phyloP scores from a whole-genome alignment of 2,888 invertebrate species.

The Alcis repandata region DNA sequence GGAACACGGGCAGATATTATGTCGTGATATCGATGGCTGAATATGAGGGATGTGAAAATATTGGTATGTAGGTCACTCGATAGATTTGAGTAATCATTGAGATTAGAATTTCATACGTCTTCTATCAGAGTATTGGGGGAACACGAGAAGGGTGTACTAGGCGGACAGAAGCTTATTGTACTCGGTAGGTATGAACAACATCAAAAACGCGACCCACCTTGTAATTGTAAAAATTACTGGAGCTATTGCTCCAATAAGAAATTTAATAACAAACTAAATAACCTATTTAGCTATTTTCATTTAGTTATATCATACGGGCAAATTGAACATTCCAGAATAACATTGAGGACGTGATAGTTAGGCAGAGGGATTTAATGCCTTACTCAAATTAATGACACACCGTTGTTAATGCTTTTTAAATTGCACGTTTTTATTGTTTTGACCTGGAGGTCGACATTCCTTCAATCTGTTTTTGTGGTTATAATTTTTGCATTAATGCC shows the following conservation, averaged over 20 bases:
- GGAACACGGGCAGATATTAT: conserved; percentile 49
- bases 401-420: conserved; percentile 20
- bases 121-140: too few relatives aligned
- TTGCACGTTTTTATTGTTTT: conserved; percentile 22
- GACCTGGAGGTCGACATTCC: conserved; percentile 24
- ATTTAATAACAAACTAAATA: too few relatives aligned
- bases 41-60: background rate
- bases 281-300: too few relatives aligned
- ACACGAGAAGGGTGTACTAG: too few relatives aligned
- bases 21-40: conserved; percentile 16
- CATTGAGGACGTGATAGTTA: conserved; percentile 41
- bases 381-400: conserved; percentile 17
- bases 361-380: conserved; percentile 11
- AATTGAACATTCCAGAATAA: conserved; percentile 19
- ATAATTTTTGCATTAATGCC: conserved; percentile 15
- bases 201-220: too few relatives aligned
- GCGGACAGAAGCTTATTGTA: too few relatives aligned
- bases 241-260: too few relatives aligned
- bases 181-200: too few relatives aligned
- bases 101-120: too few relatives aligned
- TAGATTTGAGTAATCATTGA: background rate
- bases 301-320: background rate
- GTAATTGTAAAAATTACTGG: too few relatives aligned
- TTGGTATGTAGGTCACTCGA: conserved; percentile 6
- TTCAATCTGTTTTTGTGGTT: conserved; percentile 22